Conservation (phyloP, 2,113 vertebrate genomes). For the Trogon surrucura region DNA sequence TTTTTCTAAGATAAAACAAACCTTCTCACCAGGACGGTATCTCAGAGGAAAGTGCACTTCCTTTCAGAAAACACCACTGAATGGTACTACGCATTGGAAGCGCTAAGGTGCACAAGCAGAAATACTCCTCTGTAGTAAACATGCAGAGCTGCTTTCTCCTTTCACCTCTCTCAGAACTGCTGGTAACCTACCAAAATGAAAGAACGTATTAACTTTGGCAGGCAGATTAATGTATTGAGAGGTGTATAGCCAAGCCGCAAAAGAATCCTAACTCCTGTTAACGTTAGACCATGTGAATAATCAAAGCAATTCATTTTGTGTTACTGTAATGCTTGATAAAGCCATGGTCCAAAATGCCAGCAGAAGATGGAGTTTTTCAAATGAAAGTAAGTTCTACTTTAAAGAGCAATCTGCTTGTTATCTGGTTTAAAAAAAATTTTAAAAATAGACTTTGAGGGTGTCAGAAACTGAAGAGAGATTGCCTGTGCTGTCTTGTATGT, state of each 20-base stretch:
- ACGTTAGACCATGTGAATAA: background rate
- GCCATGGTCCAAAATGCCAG: background rate
- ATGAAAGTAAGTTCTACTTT: background rate
- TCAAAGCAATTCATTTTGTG: slow-evolving; percentile 11
- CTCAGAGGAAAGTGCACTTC: background rate
- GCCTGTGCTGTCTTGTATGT: background rate
- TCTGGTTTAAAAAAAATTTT: background rate
- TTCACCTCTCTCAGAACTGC: background rate
- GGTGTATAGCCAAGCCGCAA: background rate
- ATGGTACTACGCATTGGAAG: background rate
- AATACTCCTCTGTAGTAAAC: background rate
- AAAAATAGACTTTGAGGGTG: background rate
- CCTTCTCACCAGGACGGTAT: background rate
- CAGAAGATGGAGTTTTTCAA: background rate
- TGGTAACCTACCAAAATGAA: slow-evolving; percentile 5
- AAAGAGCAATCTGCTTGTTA: background rate
- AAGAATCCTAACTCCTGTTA: background rate
- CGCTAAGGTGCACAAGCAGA: background rate
- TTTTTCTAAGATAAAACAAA: background rate
- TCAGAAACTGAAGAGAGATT: background rate
- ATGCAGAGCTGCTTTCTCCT: background rate
- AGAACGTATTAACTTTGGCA: background rate
- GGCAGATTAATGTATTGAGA: background rate
- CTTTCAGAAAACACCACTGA: background rate
- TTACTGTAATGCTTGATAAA: background rate